Conservation (phyloP, 2,113 vertebrate genomes). For the Hippolais icterina region DNA sequence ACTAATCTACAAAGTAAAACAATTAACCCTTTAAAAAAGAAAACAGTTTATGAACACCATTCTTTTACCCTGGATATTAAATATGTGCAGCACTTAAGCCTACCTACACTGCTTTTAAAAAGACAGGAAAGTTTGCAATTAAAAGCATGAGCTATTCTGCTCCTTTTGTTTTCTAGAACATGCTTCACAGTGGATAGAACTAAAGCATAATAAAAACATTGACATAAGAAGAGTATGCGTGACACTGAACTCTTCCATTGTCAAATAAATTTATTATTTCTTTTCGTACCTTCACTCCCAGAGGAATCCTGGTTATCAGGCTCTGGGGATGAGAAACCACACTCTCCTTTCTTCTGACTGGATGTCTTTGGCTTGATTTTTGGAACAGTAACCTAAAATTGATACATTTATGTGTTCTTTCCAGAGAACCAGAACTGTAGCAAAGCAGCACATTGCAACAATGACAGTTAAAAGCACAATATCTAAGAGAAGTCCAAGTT, state of each 20-base stretch:
- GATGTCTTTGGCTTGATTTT: conserved; percentile 90
- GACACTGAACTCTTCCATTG: not conserved
- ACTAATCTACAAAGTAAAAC: not conserved
- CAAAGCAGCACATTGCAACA: not conserved
- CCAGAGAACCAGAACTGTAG: not conserved
- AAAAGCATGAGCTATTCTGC: not conserved
- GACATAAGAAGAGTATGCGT: not conserved
- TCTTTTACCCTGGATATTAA: not conserved
- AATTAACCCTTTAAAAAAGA: not conserved
- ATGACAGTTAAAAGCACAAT: not conserved
- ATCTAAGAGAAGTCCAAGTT: not conserved
- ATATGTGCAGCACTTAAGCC: not conserved
- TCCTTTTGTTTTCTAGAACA: not conserved
- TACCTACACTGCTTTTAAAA: not conserved
- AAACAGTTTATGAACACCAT: not conserved
- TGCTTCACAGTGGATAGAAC: not conserved
- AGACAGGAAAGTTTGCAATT: not conserved
- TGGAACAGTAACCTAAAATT: conserved; percentile 87
- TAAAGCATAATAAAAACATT: not conserved
- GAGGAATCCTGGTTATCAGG: conserved; percentile 94
- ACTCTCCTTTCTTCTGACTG: conserved; percentile 85
- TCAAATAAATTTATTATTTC: not conserved
- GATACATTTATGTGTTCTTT: not conserved
- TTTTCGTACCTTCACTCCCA: conserved; percentile 88
- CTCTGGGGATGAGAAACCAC: conserved; percentile 94